Percentiles rank a stretch among this genome's conserved stretches.
phyloP scores from a whole-genome alignment of 2,888 invertebrate genomes.

The Neoitamus cyanurus region DNA sequence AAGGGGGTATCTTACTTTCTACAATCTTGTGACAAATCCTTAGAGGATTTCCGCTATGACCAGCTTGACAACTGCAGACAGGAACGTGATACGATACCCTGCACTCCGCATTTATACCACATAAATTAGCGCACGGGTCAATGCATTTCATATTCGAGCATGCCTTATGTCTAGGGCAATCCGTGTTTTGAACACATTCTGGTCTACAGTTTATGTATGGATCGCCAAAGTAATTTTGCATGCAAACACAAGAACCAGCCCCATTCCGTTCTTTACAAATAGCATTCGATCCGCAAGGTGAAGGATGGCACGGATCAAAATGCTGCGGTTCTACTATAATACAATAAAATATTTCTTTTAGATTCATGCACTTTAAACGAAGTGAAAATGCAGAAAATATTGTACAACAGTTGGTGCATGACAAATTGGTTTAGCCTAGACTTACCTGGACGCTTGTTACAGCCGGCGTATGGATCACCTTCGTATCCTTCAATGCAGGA shows the following conservation, averaged over 20 bases:
- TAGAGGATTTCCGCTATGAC: constrained; percentile 83
- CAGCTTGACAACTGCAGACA: constrained; percentile 77
- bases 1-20: background rate
- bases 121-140: constrained; percentile 85
- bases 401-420: constrained; percentile 35
- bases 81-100: constrained; percentile 85
- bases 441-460: constrained; percentile 73
- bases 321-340: constrained; percentile 68
- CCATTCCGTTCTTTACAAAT: constrained; percentile 84
- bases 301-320: constrained; percentile 79
- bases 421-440: constrained; percentile 54
- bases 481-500: constrained; percentile 76
- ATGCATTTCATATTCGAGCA: constrained; percentile 86
- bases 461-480: constrained; percentile 84
- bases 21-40: constrained; percentile 71
- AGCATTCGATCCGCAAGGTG: constrained; percentile 89
- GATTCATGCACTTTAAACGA: background rate
- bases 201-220: constrained; percentile 88
- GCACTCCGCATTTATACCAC: constrained; percentile 86
- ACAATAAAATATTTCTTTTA: constrained; percentile 14
- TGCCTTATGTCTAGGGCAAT: constrained; percentile 80
- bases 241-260: constrained; percentile 84
- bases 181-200: constrained; percentile 88
- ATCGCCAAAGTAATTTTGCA: constrained; percentile 86
- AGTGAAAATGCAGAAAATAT: constrained; percentile 57